A percentile compares a stretch with the other conserved stretches of the same genome.
phyloP scores from a whole-genome alignment of 2,888 invertebrate genomes.

The Drosophila robusta region DNA sequence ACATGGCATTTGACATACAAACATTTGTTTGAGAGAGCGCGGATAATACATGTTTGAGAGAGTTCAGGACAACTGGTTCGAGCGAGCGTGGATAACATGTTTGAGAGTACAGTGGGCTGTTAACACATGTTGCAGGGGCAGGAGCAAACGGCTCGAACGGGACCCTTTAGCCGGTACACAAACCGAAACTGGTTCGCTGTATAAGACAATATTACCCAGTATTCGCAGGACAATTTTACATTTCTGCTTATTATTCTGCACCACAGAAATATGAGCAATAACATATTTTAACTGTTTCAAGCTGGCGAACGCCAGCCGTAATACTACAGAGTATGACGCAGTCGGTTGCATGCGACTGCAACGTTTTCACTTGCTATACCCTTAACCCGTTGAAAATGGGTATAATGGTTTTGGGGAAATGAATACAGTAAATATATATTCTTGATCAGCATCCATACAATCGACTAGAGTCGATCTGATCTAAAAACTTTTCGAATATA shows the following conservation, averaged over 20 bases:
- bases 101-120: conserved; percentile 2
- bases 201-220: background rate
- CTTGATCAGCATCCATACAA: too few relatives aligned
- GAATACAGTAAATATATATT: too few relatives aligned
- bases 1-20: conserved; percentile 27
- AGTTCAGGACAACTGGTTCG: conserved; percentile 16
- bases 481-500: too few relatives aligned
- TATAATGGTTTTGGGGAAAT: too few relatives aligned
- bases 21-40: conserved; percentile 23
- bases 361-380: too few relatives aligned
- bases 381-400: too few relatives aligned
- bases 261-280: too few relatives aligned
- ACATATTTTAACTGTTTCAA: too few relatives aligned
- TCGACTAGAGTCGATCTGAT: too few relatives aligned
- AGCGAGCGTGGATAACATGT: conserved; percentile 18
- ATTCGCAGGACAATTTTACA: background rate
- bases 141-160: background rate
- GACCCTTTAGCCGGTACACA: background rate
- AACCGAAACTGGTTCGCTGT: background rate
- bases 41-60: conserved; percentile 23
- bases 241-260: background rate
- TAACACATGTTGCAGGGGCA: conserved; percentile 24
- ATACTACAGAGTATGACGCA: too few relatives aligned
- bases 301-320: too few relatives aligned
- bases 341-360: too few relatives aligned